Evolutionary conservation across 2,888 invertebrate species (phyloP).

Genomic region (Cheilosia vulpina): DNA sequence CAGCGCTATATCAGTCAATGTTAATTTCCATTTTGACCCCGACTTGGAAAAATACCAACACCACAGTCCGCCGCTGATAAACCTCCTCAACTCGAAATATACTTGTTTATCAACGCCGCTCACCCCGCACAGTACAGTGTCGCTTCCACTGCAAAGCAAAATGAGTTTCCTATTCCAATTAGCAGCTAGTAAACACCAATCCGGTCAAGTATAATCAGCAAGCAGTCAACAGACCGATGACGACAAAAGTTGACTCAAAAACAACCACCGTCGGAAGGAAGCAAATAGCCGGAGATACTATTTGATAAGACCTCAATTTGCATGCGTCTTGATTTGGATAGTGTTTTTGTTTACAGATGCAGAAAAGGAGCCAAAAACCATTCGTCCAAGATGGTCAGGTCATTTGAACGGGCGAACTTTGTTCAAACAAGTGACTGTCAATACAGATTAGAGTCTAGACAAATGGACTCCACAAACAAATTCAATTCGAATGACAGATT

Average conservation of each 20-base stretch:
- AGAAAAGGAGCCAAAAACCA: not conserved
- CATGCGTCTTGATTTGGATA: not conserved
- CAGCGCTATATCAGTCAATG: not conserved
- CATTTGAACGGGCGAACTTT: not conserved
- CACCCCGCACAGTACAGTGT: not conserved
- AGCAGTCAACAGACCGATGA: not conserved
- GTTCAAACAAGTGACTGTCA: not conserved
- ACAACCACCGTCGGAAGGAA: not conserved
- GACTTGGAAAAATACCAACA: constrained; percentile 3
- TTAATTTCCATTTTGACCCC: constrained; percentile 25
- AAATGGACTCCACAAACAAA: not conserved
- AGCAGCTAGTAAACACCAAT: not conserved
- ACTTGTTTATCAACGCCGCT: constrained; percentile 16
- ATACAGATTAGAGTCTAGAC: not conserved
- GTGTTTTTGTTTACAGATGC: not conserved
- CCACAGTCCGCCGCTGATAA: not conserved
- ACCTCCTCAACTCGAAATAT: not conserved
- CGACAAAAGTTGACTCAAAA: not conserved
- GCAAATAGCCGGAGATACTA: not conserved
- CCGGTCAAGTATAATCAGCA: not conserved
- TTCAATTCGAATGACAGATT: constrained; percentile 32
- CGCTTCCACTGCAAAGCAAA: not conserved
- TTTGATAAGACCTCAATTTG: not conserved
- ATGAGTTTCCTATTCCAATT: constrained; percentile 19
- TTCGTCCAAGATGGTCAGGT: no score